Evolutionary conservation across 2,113 vertebrate species (phyloP), one percentile per base, ranked within the genome.

Genomic region (Notothenia rossii): DNA sequence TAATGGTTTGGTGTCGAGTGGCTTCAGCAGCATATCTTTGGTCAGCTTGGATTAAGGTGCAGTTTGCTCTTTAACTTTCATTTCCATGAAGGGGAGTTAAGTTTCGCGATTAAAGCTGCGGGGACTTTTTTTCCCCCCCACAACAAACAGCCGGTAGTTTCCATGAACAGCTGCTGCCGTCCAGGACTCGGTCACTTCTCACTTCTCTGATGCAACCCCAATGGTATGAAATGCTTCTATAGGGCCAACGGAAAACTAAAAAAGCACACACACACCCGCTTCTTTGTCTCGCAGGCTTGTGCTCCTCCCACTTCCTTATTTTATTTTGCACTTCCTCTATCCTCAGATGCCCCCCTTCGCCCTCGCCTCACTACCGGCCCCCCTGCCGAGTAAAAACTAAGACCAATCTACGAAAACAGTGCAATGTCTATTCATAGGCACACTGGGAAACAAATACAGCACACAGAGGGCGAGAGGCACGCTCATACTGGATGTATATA

Each of bases 391-490:
- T 40, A 40, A 40, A 40, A 77, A 90, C 91, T 91, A 91, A 77
- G 14, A 90, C 85, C 89, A 92, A 29, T 87, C 90, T 91, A 94
- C 90, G 7, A 79, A 89, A 95, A 94, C 94, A 94, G 92, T 94
- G 92, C 92, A 93, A 91, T 91, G 91, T 93, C 92, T 94, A 94
- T 93, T 94, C 88, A 93, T 88, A 94, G 94, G 94, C 94, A 94
- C 93, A 88, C 92, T 90, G 91, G 94, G 93, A 81, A 86, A 93
- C 85, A 83, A 86, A 86, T 86, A 92, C 86, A 91, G 88, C 90
- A 89, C 81, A 87, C 67, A 49, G 67, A 88, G 88, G 82, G 88
- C 75, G 77, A 75, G 77, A 76, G 71, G 78, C 59, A 75, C 82
- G 84, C 74, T 81, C 88, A 83, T 67, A 90, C 88, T 74, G 83